Base-by-base conservation (phyloP, 2,888 invertebrate genomes). In the Agrotis ipsilon region DNA sequence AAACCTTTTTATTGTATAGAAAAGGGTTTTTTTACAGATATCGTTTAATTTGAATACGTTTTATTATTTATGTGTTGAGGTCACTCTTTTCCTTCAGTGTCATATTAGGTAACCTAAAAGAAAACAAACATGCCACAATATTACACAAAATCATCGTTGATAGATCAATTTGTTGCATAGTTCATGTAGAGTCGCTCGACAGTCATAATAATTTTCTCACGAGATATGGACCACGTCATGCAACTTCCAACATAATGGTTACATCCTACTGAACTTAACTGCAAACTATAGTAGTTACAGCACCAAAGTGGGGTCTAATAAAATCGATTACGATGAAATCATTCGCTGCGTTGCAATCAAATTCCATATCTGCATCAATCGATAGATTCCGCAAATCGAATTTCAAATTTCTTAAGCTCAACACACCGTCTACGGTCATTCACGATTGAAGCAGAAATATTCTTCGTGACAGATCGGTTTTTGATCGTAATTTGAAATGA, bases 311-410 rank as follows among this genome's bases (percentile, higher is more conserved):
- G 46, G 55, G 13, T 48, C 57, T 82, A 75, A 78, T 75, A 78
- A 74, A 81, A 72, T 72, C 63, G 68, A 78, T 74, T 71, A 68
- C 63, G 59, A 78, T 58, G 74, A n/a, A 55, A 68, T 74, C 57
- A 71, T 60, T 71, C 66, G 16, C 60, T 4, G 1, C 51, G 45
- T 67, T 75, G 75, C 71, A 81, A 82, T 82, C 83, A 65, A 74
- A 79, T 79, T 82, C 80, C 83, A 79, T 81, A 82, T 74, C 75
- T 80, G 71, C 68, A 80, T 82, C 66, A 75, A 69, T 79, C 55
- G 51, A 79, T 73, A 59, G 63, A 80, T 68, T 65, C 70, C 62
- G 57, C 64, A 61, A 68, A 48, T 74, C 43, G 57, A 43, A 78
- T 78, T 79, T 78, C 54, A 82, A 71, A 82, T 80, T 80, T 69